Base-by-base conservation (phyloP, 2,113 vertebrate species). In the Rhynchomys soricoides region DNA sequence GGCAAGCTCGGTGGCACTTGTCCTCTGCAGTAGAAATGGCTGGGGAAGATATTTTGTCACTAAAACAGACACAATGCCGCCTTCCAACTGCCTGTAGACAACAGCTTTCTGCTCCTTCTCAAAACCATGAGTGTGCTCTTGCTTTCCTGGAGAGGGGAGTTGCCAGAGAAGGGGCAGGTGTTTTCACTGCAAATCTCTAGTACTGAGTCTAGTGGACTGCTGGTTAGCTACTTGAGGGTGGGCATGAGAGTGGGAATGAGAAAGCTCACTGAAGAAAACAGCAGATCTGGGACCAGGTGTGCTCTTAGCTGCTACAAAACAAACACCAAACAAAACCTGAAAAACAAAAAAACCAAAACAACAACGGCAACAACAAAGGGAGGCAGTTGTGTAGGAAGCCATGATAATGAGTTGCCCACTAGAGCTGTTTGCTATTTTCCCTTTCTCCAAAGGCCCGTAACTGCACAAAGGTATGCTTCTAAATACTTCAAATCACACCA, bases 401-500 rank as follows among this genome's bases (percentile, higher is more conserved):
- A 71, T 66, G 75, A 74, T 48, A 45, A 19, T 52, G 5, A 81
- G 9, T 66, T 95, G 50, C 66, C 37, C 31, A 9, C 88, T 77
- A 45, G 40, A 64, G 16, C 40, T 64, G 3, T 74, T 77, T 57
- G 48, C 43, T 8, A 78, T 96, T 93, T 97, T 70, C 77, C 31
- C 37, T 11, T 85, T 90, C 77, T 96, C 50, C 7, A 11, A 81
- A 57, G 78, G 93, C 48, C 66, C n/a, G 26, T 21, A 83, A 59
- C 70, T 95, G 50, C 40, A 82, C 62, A 66, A 21, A 87, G 70
- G 81, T 21, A 17, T 37, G 37, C 40, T 83, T 89, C 91, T 93
- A 26, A 89, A 95, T 94, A 89, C 89, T 93, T 96, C 83, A 89
- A 78, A 96, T 81, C 90, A 95, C 93, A 55, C 48, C 52, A 94